Evolutionary conservation across 2,888 invertebrate species (phyloP).

Genomic region (Meiosimyza decipiens): DNA sequence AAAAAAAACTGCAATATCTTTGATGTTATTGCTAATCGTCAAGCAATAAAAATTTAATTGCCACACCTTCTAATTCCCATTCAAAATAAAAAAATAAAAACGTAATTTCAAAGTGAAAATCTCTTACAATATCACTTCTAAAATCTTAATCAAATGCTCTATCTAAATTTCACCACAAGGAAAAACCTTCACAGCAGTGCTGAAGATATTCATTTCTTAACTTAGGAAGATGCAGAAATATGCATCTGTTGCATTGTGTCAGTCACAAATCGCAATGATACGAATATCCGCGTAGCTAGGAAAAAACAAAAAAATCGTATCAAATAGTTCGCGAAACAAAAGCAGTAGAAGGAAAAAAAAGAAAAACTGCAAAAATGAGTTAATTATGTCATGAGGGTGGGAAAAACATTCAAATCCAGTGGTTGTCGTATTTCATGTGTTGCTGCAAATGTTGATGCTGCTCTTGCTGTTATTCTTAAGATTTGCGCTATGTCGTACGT

Average conservation of each 20-base stretch:
- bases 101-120: too few species aligned
- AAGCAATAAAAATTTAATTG: too few species aligned
- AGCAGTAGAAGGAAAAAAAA: background rate
- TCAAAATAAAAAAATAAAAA: too few species aligned
- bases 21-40: too few species aligned
- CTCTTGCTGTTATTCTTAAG: background rate
- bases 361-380: constrained; percentile 42
- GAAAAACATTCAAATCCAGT: constrained; percentile 46
- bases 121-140: too few species aligned
- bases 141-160: too few species aligned
- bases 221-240: background rate
- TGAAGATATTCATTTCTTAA: too few species aligned
- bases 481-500: background rate
- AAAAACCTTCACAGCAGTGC: too few species aligned
- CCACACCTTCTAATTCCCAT: too few species aligned
- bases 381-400: constrained; percentile 68
- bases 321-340: constrained; percentile 5
- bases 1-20: too few species aligned
- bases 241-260: constrained; percentile 6
- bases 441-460: background rate
- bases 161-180: too few species aligned
- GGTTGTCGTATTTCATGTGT: background rate
- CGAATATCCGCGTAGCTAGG: too few species aligned
- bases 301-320: background rate
- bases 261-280: background rate